Percentiles rank a stretch among this genome's conserved stretches.
Conservation (phyloP, 2,888 invertebrate species). For the Campoletis raptor region DNA sequence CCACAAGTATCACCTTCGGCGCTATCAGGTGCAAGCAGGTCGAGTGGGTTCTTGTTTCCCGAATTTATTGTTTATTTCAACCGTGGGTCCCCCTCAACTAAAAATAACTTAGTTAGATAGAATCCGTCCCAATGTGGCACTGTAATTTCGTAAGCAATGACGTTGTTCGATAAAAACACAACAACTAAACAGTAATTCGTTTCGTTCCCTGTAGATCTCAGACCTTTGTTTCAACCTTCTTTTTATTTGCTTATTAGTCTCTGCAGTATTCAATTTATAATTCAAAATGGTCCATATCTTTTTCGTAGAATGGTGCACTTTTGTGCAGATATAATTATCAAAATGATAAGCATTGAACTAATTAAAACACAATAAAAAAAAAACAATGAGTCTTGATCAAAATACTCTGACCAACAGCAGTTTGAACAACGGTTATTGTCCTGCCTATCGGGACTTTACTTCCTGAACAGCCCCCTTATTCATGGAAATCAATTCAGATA, state of each 20-base stretch:
- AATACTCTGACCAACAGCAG: not conserved
- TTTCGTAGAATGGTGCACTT: not conserved
- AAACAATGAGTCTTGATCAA: not conserved
- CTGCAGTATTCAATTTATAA: not conserved
- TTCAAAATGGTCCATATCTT: not conserved
- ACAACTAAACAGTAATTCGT: not conserved
- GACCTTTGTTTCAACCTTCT: not conserved
- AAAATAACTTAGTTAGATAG: constrained; percentile 33
- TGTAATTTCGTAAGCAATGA: not conserved
- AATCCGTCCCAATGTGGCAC: not conserved
- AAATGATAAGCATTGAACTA: not conserved
- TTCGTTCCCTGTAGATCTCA: not conserved
- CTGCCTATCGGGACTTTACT: constrained; percentile 37
- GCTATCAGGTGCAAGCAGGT: constrained; percentile 8
- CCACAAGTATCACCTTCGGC: constrained; percentile 10
- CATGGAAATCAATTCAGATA: constrained; percentile 38
- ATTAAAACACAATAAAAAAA: not conserved
- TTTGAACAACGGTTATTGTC: not conserved
- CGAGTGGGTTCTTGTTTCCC: not conserved
- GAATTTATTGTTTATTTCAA: not conserved
- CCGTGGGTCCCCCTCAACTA: not conserved
- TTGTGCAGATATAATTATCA: not conserved
- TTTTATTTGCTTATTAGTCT: not conserved
- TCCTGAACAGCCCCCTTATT: constrained; percentile 47
- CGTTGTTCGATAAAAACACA: not conserved